These are phyloP conservation scores for Pterois miles DNA, from an alignment of 2,797 vertebrate genomes.

Conservation along the genomic window DNA sequence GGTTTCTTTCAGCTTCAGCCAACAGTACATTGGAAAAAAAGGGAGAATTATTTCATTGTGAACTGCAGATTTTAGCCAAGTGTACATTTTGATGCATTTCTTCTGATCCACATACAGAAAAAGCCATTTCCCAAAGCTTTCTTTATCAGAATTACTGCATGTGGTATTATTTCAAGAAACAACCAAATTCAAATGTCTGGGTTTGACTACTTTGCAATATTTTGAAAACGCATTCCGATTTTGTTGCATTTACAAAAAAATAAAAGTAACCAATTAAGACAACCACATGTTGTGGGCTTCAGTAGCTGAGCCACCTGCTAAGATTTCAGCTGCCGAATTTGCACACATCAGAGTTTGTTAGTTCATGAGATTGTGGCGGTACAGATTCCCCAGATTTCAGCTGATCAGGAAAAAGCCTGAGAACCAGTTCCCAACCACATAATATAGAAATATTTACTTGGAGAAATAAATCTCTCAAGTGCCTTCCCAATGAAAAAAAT, in stretches of 20 bases:
- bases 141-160: not conserved
- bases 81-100: constrained; percentile 58
- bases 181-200: not conserved
- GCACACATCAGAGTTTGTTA: too few species aligned
- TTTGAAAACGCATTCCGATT: not conserved
- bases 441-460: not conserved
- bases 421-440: not conserved
- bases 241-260: not conserved
- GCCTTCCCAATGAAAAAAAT: not conserved
- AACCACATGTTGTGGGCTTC: not conserved
- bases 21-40: constrained; percentile 41
- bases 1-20: constrained; percentile 79
- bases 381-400: not conserved
- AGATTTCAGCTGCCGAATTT: too few species aligned
- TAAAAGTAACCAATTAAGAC: not conserved
- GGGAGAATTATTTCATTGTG: constrained; percentile 62
- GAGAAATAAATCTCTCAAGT: not conserved
- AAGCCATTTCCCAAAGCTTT: not conserved
- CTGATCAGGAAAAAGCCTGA: not conserved
- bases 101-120: constrained; percentile 39
- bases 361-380: not conserved
- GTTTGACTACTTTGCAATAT: not conserved
- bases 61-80: constrained; percentile 66
- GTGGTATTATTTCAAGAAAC: not conserved
- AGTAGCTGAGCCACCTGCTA: not conserved